Evolutionary conservation across 2,797 vertebrate species (phyloP), one percentile per base, ranked within the genome.

Genomic region (Channallabes apus): DNA sequence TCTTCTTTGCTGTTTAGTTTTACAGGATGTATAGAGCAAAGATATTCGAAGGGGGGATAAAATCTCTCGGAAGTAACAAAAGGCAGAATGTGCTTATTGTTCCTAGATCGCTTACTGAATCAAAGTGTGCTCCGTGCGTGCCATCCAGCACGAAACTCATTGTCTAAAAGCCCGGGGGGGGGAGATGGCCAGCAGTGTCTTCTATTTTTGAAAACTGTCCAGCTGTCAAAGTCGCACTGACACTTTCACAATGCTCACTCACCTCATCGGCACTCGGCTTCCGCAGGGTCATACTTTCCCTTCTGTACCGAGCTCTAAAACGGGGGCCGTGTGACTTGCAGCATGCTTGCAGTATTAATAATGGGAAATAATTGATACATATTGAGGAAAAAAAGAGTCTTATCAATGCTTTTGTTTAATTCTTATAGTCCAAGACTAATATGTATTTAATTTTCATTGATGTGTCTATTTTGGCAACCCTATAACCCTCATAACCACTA

Each of bases 391-490:
- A 51, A n/a, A 46, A 2, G 35, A 71, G 11, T 2, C 41, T 62
- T 27, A 56, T 6, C 51, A 58, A 58, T 32, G 73, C 3, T 29
- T 17, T 80, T 62, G 22, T n/a, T 72, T 85, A 41, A 15, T 27
- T 38, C 9, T 77, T 59, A 22, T 72, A 20, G n/a, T 80, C 9
- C 65, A 24, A 27, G 22, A 46, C 32, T 35, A 41, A 22, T 68
- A 84, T 0, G 51, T 0, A 2, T 85, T 91, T 82, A 82, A 1
- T 89, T 91, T 86, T 87, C 87, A 89, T 85, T 87, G 75, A 90
- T 77, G 89, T 90, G 86, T 94, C 93, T 98, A 97, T 98, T 97
- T 95, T 98, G 97, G 97, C 97, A 99, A 97, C 97, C 97, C 96
- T 98, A 97, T 96, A 91, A 91, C 94, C 94, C 95, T 96, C 96